These are phyloP conservation scores for Callosobruchus maculatus DNA, from an alignment of 2,888 invertebrate genomes.

Conservation along the genomic window DNA sequence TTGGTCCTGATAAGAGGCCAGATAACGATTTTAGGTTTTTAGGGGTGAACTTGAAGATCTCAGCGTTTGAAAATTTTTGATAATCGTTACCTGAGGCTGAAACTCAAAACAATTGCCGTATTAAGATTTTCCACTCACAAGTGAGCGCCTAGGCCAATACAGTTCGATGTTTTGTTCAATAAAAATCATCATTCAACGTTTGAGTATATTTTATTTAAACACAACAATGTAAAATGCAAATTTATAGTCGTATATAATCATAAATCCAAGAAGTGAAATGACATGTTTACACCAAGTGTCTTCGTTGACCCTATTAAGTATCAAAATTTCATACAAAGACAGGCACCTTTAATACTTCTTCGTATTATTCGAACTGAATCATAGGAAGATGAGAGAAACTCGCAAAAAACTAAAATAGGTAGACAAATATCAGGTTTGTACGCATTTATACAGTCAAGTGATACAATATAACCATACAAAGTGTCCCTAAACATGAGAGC, in stretches of 20 bases:
- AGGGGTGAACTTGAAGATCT: too few species aligned
- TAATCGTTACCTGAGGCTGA: too few species aligned
- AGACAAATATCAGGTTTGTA: not conserved
- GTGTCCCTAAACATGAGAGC: too few species aligned
- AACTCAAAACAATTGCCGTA: too few species aligned
- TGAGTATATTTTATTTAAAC: conserved; percentile 45
- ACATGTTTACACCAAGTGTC: conserved; percentile 34
- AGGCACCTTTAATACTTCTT: conserved; percentile 39
- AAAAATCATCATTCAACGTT: conserved; percentile 25
- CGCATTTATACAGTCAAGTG: too few species aligned
- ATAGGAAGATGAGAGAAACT: not conserved
- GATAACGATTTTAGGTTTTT: too few species aligned
- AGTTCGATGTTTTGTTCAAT: too few species aligned
- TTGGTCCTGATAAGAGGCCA: too few species aligned
- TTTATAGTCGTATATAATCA: conserved; percentile 23
- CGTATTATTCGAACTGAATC: conserved; percentile 8
- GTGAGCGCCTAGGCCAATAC: too few species aligned
- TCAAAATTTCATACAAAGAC: conserved; percentile 38
- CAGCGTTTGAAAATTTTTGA: too few species aligned
- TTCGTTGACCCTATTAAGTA: conserved; percentile 39
- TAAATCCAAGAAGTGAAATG: conserved; percentile 35
- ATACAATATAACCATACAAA: too few species aligned
- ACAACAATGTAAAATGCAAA: conserved; percentile 43
- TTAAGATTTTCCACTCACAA: too few species aligned
- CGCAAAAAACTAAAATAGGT: not conserved